These are phyloP conservation scores for Magallana ariakensis DNA, from an alignment of 1,140 invertebrate genomes.

Conservation along the genomic window DNA sequence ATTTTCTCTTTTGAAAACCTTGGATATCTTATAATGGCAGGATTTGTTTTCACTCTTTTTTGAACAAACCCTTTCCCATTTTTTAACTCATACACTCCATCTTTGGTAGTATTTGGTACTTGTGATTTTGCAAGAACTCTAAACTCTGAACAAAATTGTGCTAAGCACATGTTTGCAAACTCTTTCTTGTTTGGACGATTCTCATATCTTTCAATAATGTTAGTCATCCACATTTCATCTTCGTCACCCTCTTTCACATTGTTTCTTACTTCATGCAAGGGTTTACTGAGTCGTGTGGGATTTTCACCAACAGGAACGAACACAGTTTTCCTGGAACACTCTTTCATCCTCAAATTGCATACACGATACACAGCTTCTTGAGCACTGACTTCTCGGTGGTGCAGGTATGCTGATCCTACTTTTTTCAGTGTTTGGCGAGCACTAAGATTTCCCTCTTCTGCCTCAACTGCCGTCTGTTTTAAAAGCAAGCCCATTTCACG, in stretches of 20 bases:
- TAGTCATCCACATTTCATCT: background rate
- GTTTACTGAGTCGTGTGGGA: constrained; percentile 38
- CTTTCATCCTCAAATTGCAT: background rate
- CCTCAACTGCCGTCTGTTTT: too few species aligned
- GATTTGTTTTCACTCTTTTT: constrained; percentile 44
- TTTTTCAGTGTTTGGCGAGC: too few species aligned
- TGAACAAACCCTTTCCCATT: constrained; percentile 35
- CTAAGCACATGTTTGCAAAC: constrained; percentile 40
- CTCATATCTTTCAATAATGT: constrained; percentile 33
- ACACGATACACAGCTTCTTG: constrained; percentile 54
- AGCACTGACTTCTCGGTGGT: too few species aligned
- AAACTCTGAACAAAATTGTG: constrained; percentile 54
- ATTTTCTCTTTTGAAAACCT: background rate
- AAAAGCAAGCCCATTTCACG: constrained; percentile 30
- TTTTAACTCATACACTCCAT: constrained; percentile 24
- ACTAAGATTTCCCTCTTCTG: too few species aligned
- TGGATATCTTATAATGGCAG: constrained; percentile 47
- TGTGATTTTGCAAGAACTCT: constrained; percentile 43
- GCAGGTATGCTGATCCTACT: too few species aligned
- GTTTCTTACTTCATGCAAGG: constrained; percentile 23
- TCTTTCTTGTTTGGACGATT: background rate
- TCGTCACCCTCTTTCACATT: background rate
- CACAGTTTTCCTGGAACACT: constrained; percentile 47
- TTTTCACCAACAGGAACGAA: constrained; percentile 51
- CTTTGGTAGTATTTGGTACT: constrained; percentile 29